Base-by-base conservation (phyloP, 2,888 invertebrate species). In the Brachyptera risi region DNA sequence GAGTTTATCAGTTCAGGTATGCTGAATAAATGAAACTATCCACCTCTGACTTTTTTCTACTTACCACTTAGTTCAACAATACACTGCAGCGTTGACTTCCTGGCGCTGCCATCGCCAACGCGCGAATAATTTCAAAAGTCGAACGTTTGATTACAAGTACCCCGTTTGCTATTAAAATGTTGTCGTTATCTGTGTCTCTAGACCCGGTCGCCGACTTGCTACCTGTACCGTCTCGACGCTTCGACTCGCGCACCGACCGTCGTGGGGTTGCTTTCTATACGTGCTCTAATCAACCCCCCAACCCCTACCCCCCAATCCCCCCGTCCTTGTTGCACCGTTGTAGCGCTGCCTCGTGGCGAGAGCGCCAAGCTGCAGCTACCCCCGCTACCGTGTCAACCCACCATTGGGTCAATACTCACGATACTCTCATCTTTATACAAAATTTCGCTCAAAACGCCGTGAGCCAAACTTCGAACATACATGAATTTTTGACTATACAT, bases 311-410 rank as follows among this genome's bases (percentile, higher is more conserved):
- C 37, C 31, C 47, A 24, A 27, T 13, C 44, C 44, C 58, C 23
- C 5, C 38, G 21, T 13, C 57, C 21, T 26, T 5, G 11, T 15
- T 35, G 24, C 37, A 19, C 31, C n/a, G 54, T 54, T 9, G 19
- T 21, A 44, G 60, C 56, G 60, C 60, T 27, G 54, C 40, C 38
- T 60, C n/a, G 56, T 54, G 60, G 60, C 54, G n/a, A 27, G 40
- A 21, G 23, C 13, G 3, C 15, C 23, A 60, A 60, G 60, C 60
- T 54, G 17, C 42, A 60, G 54, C 60, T 54, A 38, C 26, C 23
- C 17, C 24, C 15, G 4, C n/a, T n/a, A 19, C 31, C 51, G 51
- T n/a, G 24, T 35, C 40, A 21, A 40, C 23, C 56, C 24, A 31
- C 54, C 11, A 13, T 23, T 58, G 49, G 58, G 58, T 58, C 58